These are phyloP conservation scores for Metallyticus violacea DNA, from an alignment of 2,888 invertebrate species.

Conservation along the genomic window DNA sequence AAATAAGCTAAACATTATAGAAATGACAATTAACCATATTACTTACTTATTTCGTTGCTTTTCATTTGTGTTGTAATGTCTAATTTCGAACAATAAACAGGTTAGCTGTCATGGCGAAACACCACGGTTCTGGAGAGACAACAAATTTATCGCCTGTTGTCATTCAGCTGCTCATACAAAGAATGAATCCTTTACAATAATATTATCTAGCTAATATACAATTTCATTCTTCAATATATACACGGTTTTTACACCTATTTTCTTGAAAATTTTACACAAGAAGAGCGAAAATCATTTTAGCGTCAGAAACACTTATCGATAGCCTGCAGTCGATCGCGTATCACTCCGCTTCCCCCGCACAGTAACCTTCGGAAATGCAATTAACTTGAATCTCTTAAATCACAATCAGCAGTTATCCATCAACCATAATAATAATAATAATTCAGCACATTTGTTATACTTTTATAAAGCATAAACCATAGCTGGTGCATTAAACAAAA, in stretches of 20 bases:
- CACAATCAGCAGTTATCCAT: background rate
- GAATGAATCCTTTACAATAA: background rate
- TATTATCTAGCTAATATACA: background rate
- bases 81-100: constrained; percentile 25
- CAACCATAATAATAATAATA: background rate
- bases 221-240: background rate
- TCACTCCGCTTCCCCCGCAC: constrained; percentile 14
- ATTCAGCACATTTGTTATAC: background rate
- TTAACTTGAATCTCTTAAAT: background rate
- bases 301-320: constrained; percentile 23
- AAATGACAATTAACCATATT: background rate
- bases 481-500: no score
- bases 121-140: constrained; percentile 15
- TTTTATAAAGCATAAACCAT: no score
- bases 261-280: background rate
- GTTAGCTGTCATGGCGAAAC: constrained; percentile 32
- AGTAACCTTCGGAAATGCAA: background rate
- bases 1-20: background rate
- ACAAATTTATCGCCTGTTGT: constrained; percentile 3
- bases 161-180: background rate
- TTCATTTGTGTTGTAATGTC: constrained; percentile 5
- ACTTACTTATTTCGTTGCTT: background rate
- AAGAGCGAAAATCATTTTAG: constrained; percentile 12
- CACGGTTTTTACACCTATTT: background rate
- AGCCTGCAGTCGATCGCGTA: constrained; percentile 6